Percentiles rank a stretch among this genome's conserved stretches.
Evolutionary conservation across 92 coral and sea anemone species (phyloP).

Genomic region (Galaxea fascicularis): DNA sequence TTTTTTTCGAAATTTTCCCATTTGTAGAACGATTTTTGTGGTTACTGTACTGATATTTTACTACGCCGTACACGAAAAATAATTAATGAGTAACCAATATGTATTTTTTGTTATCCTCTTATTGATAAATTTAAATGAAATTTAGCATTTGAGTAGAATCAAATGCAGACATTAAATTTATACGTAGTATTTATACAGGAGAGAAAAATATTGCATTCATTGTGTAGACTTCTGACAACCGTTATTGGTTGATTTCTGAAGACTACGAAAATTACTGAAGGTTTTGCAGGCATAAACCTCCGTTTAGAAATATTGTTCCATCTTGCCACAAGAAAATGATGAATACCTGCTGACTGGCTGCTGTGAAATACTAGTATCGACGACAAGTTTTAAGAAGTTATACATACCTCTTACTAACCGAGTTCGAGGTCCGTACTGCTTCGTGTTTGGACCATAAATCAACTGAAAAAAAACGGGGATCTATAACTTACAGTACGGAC

Average conservation of each 20-base stretch:
- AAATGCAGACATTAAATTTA: conserved; percentile 1
- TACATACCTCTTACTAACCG: no score
- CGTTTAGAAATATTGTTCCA: not conserved
- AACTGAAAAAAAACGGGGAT: no score
- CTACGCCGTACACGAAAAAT: not conserved
- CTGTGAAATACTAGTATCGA: no score
- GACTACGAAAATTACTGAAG: not conserved
- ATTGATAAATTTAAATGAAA: not conserved
- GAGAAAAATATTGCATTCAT: not conserved
- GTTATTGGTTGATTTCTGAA: not conserved
- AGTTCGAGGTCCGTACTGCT: no score
- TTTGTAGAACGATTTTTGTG: not conserved
- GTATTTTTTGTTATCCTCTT: not conserved
- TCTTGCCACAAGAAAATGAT: no score
- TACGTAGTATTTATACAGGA: not conserved
- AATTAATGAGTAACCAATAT: not conserved
- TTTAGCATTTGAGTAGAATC: not conserved
- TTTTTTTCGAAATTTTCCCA: no score
- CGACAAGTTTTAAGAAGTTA: no score
- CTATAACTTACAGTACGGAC: no score
- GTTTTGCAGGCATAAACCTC: not conserved
- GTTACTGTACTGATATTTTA: not conserved
- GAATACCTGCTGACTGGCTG: no score
- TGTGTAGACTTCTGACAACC: not conserved
- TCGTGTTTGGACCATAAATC: no score